Conservation (phyloP, 1,140 invertebrate genomes). For the Anastrepha ludens region DNA sequence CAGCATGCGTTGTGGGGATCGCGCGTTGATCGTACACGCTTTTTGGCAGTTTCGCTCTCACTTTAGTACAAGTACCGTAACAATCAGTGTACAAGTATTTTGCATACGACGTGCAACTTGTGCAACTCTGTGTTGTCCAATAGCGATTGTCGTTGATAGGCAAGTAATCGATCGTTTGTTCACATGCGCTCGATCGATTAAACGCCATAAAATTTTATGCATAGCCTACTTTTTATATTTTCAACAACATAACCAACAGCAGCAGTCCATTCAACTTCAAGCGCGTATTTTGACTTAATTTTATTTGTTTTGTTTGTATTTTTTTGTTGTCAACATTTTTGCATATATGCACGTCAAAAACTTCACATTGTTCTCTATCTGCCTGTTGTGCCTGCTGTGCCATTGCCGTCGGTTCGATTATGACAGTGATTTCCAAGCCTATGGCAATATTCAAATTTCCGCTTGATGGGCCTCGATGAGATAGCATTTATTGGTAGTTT, state of each 20-base stretch:
- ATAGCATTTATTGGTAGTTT: neutral
- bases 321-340: constrained; percentile 35
- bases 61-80: neutral
- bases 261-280: constrained; percentile 17
- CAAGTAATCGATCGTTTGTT: neutral
- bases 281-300: neutral
- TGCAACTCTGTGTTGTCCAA: neutral
- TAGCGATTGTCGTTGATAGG: neutral
- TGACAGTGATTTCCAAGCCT: constrained; percentile 10
- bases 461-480: neutral
- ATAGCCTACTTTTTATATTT: neutral
- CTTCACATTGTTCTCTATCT: neutral
- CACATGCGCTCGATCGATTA: constrained; percentile 16
- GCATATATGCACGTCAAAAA: neutral
- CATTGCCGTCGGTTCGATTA: constrained; percentile 26
- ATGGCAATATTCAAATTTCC: constrained; percentile 8
- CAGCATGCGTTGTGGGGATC: neutral
- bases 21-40: neutral
- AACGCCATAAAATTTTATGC: constrained; percentile 29
- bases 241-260: neutral
- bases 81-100: neutral
- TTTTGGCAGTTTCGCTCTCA: constrained; percentile 19
- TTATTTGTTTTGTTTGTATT: neutral
- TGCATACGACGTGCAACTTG: neutral
- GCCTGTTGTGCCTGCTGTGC: neutral